Conservation (phyloP, 2,888 invertebrate genomes). For the Steromphala cineraria region DNA sequence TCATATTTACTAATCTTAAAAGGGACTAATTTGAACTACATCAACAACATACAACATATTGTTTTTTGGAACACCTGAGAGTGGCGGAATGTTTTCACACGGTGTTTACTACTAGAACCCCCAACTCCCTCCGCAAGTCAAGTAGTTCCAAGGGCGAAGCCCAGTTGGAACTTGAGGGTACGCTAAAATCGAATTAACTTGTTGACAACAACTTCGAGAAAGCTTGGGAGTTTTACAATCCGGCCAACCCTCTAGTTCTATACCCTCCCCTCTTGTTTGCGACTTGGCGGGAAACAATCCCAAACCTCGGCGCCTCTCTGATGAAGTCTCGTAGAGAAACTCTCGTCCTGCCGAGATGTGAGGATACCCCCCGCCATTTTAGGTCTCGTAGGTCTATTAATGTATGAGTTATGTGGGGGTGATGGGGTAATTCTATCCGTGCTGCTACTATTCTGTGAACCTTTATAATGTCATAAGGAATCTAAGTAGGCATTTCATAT, state of each 20-base stretch:
- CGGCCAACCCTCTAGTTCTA: not conserved
- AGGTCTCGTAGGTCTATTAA: constrained; percentile 13
- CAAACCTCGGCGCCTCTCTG: not conserved
- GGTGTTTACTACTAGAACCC: not conserved
- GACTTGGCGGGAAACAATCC: not conserved
- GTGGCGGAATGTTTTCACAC: not conserved
- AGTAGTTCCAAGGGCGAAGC: not conserved
- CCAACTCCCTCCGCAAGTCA: not conserved
- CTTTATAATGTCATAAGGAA: constrained; percentile 8
- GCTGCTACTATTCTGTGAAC: not conserved
- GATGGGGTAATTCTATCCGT: not conserved
- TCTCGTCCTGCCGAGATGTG: constrained; percentile 18
- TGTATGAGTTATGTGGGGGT: not conserved
- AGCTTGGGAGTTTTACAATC: not conserved
- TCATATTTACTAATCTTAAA: too few relatives aligned
- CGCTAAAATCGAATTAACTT: not conserved
- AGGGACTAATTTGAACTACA: too few relatives aligned
- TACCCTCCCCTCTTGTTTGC: not conserved
- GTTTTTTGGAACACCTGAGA: not conserved
- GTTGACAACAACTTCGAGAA: not conserved
- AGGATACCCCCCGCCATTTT: constrained; percentile 3
- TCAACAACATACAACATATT: too few relatives aligned
- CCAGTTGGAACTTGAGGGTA: not conserved
- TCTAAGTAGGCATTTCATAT: constrained; percentile 10
- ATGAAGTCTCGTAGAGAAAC: constrained; percentile 12